A percentile compares a stretch with the other conserved stretches of the same genome.
Evolutionary conservation across 2,888 invertebrate species (phyloP).

Genomic region (Drosophila mulleri): DNA sequence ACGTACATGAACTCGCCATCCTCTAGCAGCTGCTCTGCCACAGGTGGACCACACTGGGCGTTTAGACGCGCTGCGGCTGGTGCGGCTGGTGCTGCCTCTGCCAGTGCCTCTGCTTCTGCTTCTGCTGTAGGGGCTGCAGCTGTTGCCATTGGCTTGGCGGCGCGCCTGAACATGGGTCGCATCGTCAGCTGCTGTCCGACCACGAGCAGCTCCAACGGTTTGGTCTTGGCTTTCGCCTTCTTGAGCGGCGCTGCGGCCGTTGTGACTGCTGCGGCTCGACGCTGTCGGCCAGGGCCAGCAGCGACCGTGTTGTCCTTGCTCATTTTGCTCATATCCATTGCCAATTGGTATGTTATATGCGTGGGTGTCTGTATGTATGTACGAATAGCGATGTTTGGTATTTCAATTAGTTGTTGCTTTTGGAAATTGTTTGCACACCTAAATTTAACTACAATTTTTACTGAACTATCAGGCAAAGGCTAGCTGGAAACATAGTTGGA

Average conservation of each 20-base stretch:
- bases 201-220: slow-evolving; percentile 29
- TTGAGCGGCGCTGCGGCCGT: not conserved
- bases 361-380: not conserved
- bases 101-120: too few species aligned
- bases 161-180: slow-evolving; percentile 1
- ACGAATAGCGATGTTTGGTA: not conserved
- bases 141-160: not conserved
- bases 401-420: not conserved
- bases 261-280: too few species aligned
- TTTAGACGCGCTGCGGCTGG: not conserved
- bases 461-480: not conserved
- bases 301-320: not conserved
- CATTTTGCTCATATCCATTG: not conserved
- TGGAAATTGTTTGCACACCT: slow-evolving; percentile 1
- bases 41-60: not conserved
- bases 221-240: not conserved
- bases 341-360: not conserved
- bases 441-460: slow-evolving; percentile 8
- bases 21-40: not conserved
- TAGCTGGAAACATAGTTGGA: not conserved
- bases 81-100: not conserved
- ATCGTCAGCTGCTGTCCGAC: slow-evolving; percentile 39
- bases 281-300: not conserved
- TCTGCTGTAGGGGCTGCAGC: too few species aligned
- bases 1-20: not conserved